Evolutionary conservation across 1,140 invertebrate genomes (phyloP).

Genomic region (Manduca sexta): DNA sequence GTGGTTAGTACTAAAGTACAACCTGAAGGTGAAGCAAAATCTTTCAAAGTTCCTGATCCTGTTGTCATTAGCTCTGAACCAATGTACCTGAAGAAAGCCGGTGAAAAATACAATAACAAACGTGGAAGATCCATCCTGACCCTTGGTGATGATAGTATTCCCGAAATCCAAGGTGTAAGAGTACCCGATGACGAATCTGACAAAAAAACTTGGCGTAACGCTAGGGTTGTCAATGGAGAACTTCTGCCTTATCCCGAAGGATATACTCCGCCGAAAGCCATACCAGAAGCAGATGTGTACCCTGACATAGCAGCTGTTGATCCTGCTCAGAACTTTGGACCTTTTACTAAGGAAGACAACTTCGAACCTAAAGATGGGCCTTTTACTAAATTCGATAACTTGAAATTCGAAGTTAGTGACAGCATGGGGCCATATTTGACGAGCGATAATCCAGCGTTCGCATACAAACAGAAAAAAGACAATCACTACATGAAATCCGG

Average conservation of each 20-base stretch:
- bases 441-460: conserved; percentile 48
- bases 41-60: conserved; percentile 76
- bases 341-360: conserved; percentile 70
- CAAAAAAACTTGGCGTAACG: conserved; percentile 88
- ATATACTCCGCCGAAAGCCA: conserved; percentile 76
- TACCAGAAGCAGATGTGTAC: conserved; percentile 73
- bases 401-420: conserved; percentile 55
- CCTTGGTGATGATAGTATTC: conserved; percentile 81
- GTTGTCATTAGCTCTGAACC: conserved; percentile 78
- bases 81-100: conserved; percentile 74
- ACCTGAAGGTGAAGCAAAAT: conserved; percentile 57
- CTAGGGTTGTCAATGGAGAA: conserved; percentile 87
- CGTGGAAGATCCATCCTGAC: conserved; percentile 73
- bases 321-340: conserved; percentile 57
- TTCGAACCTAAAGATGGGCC: conserved; percentile 68
- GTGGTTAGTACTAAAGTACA: conserved; percentile 71
- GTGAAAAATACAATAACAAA: conserved; percentile 65
- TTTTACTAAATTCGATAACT: conserved; percentile 68
- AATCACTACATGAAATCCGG: conserved; percentile 58
- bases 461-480: conserved; percentile 62
- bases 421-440: conserved; percentile 48
- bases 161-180: conserved; percentile 85
- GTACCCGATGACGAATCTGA: conserved; percentile 89
- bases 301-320: conserved; percentile 56
- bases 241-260: conserved; percentile 80